A percentile compares a stretch with the other conserved stretches of the same genome.
These are phyloP conservation scores for Myotis lucifugus DNA, from an alignment of 2,113 vertebrate genomes.

Conservation along the genomic window DNA sequence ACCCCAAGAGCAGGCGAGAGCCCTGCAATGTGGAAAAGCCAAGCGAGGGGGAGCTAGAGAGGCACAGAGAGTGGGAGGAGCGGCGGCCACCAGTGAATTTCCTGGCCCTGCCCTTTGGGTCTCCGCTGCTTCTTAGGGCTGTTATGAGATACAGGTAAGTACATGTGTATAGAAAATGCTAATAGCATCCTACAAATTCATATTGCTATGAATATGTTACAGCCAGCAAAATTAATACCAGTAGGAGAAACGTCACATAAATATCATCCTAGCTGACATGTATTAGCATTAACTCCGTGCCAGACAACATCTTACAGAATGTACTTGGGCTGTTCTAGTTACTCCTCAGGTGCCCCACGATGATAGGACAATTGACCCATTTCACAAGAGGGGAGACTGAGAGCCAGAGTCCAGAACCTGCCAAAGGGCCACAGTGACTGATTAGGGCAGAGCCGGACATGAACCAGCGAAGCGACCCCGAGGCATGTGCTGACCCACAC, in stretches of 20 bases:
- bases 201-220: neutral
- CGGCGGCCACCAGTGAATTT: neutral
- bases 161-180: conserved; percentile 6
- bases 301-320: neutral
- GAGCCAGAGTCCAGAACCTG: neutral
- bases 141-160: neutral
- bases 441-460: neutral
- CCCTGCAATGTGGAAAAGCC: neutral
- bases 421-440: neutral
- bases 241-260: conserved; percentile 7
- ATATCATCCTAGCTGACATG: neutral
- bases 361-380: neutral
- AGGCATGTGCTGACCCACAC: too few relatives aligned
- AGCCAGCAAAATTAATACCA: conserved; percentile 18
- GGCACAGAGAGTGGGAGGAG: neutral
- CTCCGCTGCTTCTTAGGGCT: neutral
- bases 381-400: neutral
- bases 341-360: neutral
- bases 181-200: conserved; percentile 33
- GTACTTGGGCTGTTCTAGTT: neutral
- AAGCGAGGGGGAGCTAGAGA: neutral
- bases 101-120: neutral
- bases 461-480: too few relatives aligned
- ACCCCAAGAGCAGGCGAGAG: too few relatives aligned
- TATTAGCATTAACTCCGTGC: neutral